Evolutionary conservation across 2,888 invertebrate species (phyloP), one percentile per base, ranked within the genome.

Genomic region (Diplolepis rosae): DNA sequence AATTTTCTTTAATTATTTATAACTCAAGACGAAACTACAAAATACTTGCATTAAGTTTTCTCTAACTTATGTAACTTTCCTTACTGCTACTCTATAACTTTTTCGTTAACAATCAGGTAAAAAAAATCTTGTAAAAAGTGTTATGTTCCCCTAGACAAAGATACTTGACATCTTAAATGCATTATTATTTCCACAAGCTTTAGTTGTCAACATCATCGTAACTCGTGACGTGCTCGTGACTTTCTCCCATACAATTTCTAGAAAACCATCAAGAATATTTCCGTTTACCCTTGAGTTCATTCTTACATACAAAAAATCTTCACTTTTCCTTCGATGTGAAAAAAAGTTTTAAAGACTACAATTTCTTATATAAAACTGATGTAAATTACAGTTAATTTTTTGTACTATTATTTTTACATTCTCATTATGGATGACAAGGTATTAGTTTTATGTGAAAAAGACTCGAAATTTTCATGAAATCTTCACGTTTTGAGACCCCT

Each of bases 141-240:
- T 4, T 28, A 28, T 52, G n/a, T 52, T 28, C 27, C n/a, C n/a
- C n/a, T n/a, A n/a, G n/a, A 28, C 52, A 52, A 52, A 54, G 18
- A 30, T 54, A 3, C 18, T 54, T 54, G 30, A 54, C 9, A 54
- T 54, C 18, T 32, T 54, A 30, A 52, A 52, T 7, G 30, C 15
- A 2, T 30, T 4, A 54, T 54, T 54, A 54, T 32, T 54, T 54
- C 54, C 30, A 18, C 54, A 54, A 54, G 15, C 52, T 52, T 52
- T 15, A 32, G 30, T 54, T 54, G 18, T 15, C 15, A 54, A 54
- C 1, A 54, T 54, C 30, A 30, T 28, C 15, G 28, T 27, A 18
- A 45, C 45, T 45, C 45, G 9, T 45, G 18, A 6, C 18, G n/a
- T 45, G 5, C 45, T 13, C 11, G 5, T 9, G 54, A 54, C 54